Base-by-base conservation (phyloP, 2,888 invertebrate genomes). In the Pristionchus entomophagus region DNA sequence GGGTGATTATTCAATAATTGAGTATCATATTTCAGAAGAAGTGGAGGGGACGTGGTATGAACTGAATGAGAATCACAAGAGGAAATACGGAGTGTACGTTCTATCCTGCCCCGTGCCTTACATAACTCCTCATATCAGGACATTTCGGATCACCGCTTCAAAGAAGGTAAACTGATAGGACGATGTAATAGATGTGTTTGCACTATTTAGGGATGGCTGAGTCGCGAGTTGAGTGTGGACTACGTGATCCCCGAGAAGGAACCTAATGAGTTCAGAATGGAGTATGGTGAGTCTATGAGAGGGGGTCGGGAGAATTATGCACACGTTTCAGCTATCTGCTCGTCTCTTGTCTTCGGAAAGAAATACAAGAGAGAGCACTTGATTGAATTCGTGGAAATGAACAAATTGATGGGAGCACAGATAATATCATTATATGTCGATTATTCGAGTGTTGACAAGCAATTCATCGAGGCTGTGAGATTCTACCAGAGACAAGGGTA, bases 381-480 rank as follows among this genome's bases (percentile, higher is more conserved):
- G 35, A 22, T 84, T 35, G 84, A 84, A 84, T 84, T 69, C 35
- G 41, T 84, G 6, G 84, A 84, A 38, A 51, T 84, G 84, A 73
- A 69, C 29, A 49, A 29, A 29, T 26, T 84, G 6, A 26, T 84
- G 12, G 84, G 84, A 69, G 84, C 62, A 29, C 22, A 84, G 38
- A 49, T 51, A 19, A 73, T 84, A n/a, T 73, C 84, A 2, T 19
- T 84, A 1, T 84, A 73, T 22, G 49, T 53, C 17, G 73, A 84
- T 26, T 26, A 81, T 35, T 14, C 4, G 14, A 81, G 49, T 49
- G 81, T 81, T 4, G 2, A n/a, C n/a, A 56, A 81, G 38, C 56
- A 35, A 53, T 56, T 81, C 17, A 17, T 78, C 29, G 29, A 78
- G 17, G 38, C 65, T 29, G 17, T 84, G 3, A 8, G 14, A 19